These are phyloP conservation scores for Acromyrmex heyeri DNA, from an alignment of 1,140 invertebrate genomes.

Conservation along the genomic window DNA sequence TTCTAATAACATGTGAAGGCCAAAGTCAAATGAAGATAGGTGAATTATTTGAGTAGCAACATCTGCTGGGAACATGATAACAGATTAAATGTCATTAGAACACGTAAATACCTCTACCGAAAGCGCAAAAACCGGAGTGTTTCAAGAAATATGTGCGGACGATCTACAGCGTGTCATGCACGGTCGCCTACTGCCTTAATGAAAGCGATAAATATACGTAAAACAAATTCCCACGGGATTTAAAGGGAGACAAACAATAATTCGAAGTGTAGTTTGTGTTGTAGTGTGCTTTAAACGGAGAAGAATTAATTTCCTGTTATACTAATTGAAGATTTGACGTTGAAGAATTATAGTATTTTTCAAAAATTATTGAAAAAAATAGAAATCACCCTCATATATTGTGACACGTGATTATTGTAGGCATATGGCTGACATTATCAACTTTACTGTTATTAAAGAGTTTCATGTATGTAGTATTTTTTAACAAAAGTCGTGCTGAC, in stretches of 20 bases:
- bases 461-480: not conserved
- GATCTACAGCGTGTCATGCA: slow-evolving; percentile 30
- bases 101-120: slow-evolving; percentile 39
- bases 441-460: not conserved
- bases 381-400: not conserved
- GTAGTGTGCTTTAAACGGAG: not conserved
- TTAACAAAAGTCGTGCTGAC: not conserved
- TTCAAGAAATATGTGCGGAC: slow-evolving; percentile 34
- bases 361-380: not conserved
- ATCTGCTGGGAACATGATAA: slow-evolving; percentile 27
- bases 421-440: too few relatives aligned
- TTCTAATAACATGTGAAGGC: not conserved
- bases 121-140: slow-evolving; percentile 22
- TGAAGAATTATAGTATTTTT: not conserved
- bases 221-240: slow-evolving; percentile 72
- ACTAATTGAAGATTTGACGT: slow-evolving; percentile 5
- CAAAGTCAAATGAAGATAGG: not conserved
- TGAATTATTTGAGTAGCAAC: not conserved
- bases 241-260: slow-evolving; percentile 42
- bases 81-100: slow-evolving; percentile 48
- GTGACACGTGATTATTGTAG: too few relatives aligned
- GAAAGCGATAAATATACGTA: slow-evolving; percentile 76
- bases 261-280: not conserved
- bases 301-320: slow-evolving; percentile 30
- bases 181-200: slow-evolving; percentile 68